Percentiles rank a stretch among this genome's conserved stretches.
Evolutionary conservation across 2,797 vertebrate species (phyloP).

Genomic region (Oceanodroma leucorhoa): DNA sequence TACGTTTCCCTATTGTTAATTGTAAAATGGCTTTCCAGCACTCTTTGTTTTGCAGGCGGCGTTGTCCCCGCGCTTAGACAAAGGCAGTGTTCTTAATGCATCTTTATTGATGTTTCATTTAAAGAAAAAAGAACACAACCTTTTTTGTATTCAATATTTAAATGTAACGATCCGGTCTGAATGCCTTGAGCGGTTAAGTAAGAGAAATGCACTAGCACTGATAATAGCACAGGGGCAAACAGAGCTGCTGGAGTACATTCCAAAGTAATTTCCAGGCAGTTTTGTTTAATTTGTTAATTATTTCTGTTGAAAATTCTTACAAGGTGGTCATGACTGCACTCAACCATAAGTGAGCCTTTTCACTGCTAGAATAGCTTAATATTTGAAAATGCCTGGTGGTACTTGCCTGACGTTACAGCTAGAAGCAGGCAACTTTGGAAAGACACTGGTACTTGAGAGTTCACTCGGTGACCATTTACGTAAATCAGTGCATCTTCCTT

Average conservation of each 20-base stretch:
- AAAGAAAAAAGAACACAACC: neutral
- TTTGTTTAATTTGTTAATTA: neutral
- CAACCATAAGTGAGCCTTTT: neutral
- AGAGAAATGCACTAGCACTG: neutral
- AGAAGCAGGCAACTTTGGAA: neutral
- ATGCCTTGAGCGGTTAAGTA: rapidly evolving
- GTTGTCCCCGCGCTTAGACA: neutral
- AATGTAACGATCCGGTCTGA: neutral
- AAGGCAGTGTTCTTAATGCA: neutral
- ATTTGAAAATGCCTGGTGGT: neutral
- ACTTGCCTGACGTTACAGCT: neutral
- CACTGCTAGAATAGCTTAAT: neutral
- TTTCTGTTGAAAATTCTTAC: neutral
- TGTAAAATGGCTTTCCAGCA: neutral
- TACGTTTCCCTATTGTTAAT: neutral
- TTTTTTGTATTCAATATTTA: neutral
- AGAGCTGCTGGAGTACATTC: neutral
- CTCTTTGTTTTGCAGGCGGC: neutral
- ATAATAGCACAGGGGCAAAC: neutral
- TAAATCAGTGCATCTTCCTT: neutral
- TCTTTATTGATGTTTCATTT: neutral
- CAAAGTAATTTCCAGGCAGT: neutral
- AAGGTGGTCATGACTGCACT: rapidly evolving
- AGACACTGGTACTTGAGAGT: neutral
- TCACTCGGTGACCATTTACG: rapidly evolving